Percentiles rank a stretch among this genome's conserved stretches.
Conservation (phyloP, 2,113 vertebrate genomes). For the Oenanthe melanoleuca region DNA sequence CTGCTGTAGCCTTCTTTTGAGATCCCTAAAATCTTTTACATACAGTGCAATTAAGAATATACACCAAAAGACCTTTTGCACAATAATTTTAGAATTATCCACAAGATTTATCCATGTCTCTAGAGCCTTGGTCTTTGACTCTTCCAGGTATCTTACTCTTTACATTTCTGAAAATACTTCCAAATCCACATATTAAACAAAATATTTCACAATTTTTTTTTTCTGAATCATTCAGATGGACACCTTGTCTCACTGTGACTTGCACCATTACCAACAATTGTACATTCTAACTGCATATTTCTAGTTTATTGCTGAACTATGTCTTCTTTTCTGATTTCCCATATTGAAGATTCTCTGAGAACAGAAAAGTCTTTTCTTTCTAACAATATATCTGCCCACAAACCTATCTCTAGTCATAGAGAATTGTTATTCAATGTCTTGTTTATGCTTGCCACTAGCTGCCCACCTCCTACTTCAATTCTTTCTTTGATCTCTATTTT, state of each 20-base stretch:
- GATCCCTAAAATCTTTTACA: neutral
- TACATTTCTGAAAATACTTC: neutral
- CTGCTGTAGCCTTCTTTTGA: neutral
- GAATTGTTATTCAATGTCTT: neutral
- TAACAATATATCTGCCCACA: neutral
- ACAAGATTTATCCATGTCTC: neutral
- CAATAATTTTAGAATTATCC: neutral
- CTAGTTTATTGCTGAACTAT: neutral
- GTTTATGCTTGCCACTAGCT: neutral
- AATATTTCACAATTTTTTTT: neutral
- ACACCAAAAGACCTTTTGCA: neutral
- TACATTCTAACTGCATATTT: neutral
- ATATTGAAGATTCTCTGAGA: neutral
- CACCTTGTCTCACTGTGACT: neutral
- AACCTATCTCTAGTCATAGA: neutral
- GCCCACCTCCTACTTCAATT: neutral
- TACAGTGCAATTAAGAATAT: neutral
- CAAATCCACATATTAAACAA: neutral
- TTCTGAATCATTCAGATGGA: neutral
- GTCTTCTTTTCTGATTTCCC: neutral
- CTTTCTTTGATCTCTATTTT: fast-evolving
- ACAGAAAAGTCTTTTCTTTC: neutral
- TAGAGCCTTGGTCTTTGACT: neutral
- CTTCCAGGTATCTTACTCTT: neutral
- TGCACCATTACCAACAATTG: neutral